Evolutionary conservation across 2,888 invertebrate genomes (phyloP), one percentile per base, ranked within the genome.

Genomic region (Drosophila falleni): DNA sequence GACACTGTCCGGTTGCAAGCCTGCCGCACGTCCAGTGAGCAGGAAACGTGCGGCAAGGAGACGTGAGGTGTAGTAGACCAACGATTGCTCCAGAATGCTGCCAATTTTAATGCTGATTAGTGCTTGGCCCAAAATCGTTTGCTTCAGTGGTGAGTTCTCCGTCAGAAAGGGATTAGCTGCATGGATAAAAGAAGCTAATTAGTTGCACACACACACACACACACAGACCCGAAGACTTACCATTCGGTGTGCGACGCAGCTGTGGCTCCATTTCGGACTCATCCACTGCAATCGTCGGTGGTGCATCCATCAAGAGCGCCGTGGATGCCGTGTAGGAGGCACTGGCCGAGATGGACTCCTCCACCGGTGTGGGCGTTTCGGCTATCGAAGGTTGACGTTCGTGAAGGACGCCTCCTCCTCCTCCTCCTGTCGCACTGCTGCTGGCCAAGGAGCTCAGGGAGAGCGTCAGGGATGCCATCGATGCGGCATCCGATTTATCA

Each of bases 1-100:
- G 23, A 93, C 93, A 91, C 95, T 94, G 90, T 98, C 98, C 2
- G 96, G 93, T 74, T 96, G 95, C 51, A 96, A 90, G 3, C 94
- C 93, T 6, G 95, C 95, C 31, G 93, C 91, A 54, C 80, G 81
- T 3, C 92, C 92, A 35, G 81, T 85, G n/a, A 93, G 85, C 54
- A 93, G 74, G 72, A 93, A 93, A 35, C 91, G 90, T 4, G 91
- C 91, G 10, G 90, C 83, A 19, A 93, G 85, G 50, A 93, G 73
- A 19, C 93, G 91, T 16, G 89, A 85, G 19, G 92, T 92, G 53
- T 92, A 93, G 63, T 88, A 88, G n/a, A 93, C 72, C 39, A 93
- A 66, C 10, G 91, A 79, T 77, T 93, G 93, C 55, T 93, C 92
- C 59, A 90, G 88, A 55, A 92, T 89, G 35, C 87, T 89, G 55